Evolutionary conservation across 2,113 vertebrate species (phyloP).

Genomic region (Corvus moneduloides): DNA sequence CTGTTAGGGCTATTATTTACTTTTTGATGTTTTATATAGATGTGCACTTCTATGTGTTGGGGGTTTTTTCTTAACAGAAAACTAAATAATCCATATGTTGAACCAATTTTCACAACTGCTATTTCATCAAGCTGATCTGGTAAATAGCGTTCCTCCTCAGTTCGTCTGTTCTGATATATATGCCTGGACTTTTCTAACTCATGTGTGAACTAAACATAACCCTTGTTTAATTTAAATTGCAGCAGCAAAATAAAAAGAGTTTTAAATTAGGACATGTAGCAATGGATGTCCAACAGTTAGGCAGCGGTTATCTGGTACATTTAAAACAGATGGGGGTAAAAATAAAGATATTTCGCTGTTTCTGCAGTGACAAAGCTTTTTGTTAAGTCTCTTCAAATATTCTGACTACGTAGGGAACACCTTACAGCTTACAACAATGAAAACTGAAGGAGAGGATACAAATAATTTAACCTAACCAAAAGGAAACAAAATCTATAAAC

Average conservation of each 20-base stretch:
- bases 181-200: neutral
- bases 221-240: neutral
- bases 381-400: neutral
- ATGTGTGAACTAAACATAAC: accelerated
- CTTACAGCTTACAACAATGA: neutral
- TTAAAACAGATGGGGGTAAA: neutral
- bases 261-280: neutral
- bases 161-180: neutral
- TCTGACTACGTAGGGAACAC: neutral
- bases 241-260: neutral
- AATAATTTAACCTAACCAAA: neutral
- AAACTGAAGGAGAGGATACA: neutral
- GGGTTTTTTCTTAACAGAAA: neutral
- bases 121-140: neutral
- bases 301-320: neutral
- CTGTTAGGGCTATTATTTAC: neutral
- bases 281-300: neutral
- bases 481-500: neutral
- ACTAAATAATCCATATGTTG: neutral
- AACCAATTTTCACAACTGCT: neutral
- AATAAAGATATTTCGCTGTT: neutral
- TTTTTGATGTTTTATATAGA: neutral
- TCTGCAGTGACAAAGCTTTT: neutral
- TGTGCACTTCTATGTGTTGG: neutral
- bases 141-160: neutral